phyloP scores from a whole-genome alignment of 92 coral and sea anemone genomes.

The Actinostola sp. region DNA sequence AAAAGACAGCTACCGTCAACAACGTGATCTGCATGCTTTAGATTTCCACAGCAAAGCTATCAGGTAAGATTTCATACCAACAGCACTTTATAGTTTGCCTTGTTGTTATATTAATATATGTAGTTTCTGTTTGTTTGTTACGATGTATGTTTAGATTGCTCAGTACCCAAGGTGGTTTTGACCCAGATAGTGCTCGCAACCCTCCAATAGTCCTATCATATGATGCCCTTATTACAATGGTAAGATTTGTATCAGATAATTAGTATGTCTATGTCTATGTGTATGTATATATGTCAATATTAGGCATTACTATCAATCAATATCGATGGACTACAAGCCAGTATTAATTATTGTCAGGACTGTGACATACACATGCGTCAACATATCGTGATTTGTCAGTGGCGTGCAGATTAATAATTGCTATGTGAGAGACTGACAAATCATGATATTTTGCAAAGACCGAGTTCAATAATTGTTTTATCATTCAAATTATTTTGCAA shows the following conservation, averaged over 20 bases:
- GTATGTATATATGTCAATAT: too few relatives aligned
- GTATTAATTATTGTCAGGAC: too few relatives aligned
- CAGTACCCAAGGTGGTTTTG: constrained; percentile 81
- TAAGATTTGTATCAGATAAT: constrained; percentile 35
- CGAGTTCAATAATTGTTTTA: too few relatives aligned
- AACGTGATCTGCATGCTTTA: constrained; percentile 89
- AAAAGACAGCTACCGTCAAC: constrained; percentile 89
- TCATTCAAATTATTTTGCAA: too few relatives aligned
- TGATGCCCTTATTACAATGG: constrained; percentile 81
- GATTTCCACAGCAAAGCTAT: constrained; percentile 90
- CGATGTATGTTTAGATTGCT: constrained; percentile 65
- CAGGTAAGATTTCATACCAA: constrained; percentile 54
- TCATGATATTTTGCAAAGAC: too few relatives aligned
- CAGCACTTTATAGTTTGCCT: neutral
- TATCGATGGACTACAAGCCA: too few relatives aligned
- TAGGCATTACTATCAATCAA: too few relatives aligned
- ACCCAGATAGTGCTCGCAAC: constrained; percentile 59
- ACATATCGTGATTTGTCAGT: too few relatives aligned
- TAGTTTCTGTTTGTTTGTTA: neutral
- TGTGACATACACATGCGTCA: too few relatives aligned
- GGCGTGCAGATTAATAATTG: too few relatives aligned
- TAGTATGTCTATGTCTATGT: too few relatives aligned
- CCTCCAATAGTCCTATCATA: constrained; percentile 75
- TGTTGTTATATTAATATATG: neutral
- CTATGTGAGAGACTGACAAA: too few relatives aligned